Evolutionary conservation across 92 coral and sea anemone genomes (phyloP).

Genomic region (Diadumene lineata): DNA sequence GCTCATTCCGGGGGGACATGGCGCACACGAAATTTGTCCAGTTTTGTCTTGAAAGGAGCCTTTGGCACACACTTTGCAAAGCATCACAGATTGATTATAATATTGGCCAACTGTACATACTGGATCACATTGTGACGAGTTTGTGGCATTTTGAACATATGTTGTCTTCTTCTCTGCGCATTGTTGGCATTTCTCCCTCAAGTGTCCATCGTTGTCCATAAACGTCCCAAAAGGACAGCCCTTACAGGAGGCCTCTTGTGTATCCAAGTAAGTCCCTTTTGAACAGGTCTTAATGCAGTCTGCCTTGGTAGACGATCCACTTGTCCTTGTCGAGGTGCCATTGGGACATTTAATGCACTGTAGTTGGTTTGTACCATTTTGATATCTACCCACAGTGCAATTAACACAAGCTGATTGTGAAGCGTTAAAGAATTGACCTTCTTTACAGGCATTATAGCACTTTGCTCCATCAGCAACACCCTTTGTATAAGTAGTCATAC

Average conservation of each 20-base stretch:
- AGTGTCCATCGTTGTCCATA: constrained; percentile 36
- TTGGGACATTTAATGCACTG: constrained; percentile 37
- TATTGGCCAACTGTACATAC: constrained; percentile 44
- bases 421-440: constrained; percentile 37
- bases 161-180: constrained; percentile 46
- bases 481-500: constrained; percentile 24
- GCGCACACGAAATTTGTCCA: constrained; percentile 10
- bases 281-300: constrained; percentile 42
- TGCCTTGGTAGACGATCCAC: constrained; percentile 22
- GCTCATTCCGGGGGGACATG: constrained; percentile 42
- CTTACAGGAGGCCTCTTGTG: constrained; percentile 25
- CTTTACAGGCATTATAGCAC: constrained; percentile 23
- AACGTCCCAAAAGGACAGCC: constrained; percentile 49
- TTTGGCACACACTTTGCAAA: constrained; percentile 41
- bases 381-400: constrained; percentile 42
- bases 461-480: constrained; percentile 17
- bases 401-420: constrained; percentile 4
- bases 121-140: constrained; percentile 22
- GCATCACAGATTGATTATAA: constrained; percentile 9
- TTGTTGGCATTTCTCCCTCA: constrained; percentile 24
- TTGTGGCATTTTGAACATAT: constrained; percentile 24
- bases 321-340: constrained; percentile 30
- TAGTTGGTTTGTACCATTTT: constrained; percentile 33
- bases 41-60: constrained; percentile 46
- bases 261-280: constrained; percentile 27